Evolutionary conservation across 2,113 vertebrate genomes (phyloP).

Genomic region (Xerus inauris): DNA sequence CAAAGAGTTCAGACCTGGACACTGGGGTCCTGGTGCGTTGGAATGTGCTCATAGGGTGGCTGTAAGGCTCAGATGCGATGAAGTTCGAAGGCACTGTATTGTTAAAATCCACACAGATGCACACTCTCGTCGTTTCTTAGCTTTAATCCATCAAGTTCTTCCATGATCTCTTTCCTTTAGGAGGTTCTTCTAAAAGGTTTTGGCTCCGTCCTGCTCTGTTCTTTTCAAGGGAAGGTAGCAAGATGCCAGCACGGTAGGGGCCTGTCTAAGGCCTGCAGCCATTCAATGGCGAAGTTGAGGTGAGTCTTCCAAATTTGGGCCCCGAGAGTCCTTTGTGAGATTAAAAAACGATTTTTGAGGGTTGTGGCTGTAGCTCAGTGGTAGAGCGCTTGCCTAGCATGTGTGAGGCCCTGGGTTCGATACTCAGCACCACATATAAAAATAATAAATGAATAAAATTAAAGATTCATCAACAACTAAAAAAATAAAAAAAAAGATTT

Average conservation of each 20-base stretch:
- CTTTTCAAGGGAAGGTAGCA: not conserved
- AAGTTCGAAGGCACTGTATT: not conserved
- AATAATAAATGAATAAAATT: too few relatives aligned
- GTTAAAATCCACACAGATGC: not conserved
- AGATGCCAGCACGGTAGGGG: not conserved
- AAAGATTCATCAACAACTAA: too few relatives aligned
- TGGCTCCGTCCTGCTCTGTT: not conserved
- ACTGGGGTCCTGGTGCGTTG: not conserved
- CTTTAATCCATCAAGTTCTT: not conserved
- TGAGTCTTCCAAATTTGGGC: not conserved
- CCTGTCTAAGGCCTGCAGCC: not conserved
- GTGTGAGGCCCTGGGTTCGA: too few relatives aligned
- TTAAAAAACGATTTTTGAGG: not conserved
- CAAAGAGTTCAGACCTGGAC: not conserved
- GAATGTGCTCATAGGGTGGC: too few relatives aligned
- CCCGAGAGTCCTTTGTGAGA: not conserved
- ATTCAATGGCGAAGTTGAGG: not conserved
- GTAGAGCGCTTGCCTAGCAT: too few relatives aligned
- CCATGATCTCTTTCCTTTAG: not conserved
- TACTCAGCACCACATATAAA: too few relatives aligned
- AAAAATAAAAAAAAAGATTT: too few relatives aligned
- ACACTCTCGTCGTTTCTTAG: not conserved
- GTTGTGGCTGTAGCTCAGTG: too few relatives aligned
- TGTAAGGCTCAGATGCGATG: not conserved
- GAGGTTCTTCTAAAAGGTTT: conserved; percentile 2